Evolutionary conservation across 2,888 invertebrate genomes (phyloP).

Genomic region (Coelopa pilipes): DNA sequence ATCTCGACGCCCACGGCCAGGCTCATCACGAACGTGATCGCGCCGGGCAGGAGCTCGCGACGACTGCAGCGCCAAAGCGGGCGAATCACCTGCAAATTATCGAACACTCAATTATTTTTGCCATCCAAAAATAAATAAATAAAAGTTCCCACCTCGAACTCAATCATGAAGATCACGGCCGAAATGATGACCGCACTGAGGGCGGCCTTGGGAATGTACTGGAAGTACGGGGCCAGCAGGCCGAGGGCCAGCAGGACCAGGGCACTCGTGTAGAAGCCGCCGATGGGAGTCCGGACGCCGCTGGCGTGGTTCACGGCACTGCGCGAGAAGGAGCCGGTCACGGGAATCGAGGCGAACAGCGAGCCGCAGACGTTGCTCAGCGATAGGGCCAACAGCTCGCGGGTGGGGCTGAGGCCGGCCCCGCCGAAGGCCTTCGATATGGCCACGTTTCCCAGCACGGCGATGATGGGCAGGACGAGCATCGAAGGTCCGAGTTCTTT

Average conservation of each 20-base stretch:
- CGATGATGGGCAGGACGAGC: slow-evolving; percentile 87
- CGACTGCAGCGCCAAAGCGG: slow-evolving; percentile 87
- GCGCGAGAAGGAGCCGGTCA: slow-evolving; percentile 88
- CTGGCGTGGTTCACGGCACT: slow-evolving; percentile 96
- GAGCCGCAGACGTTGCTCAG: slow-evolving; percentile 87
- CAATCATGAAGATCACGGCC: slow-evolving; percentile 95
- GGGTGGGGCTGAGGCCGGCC: slow-evolving; percentile 86
- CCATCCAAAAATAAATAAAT: too few species aligned
- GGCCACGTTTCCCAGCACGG: slow-evolving; percentile 92
- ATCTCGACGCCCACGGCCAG: slow-evolving; percentile 85
- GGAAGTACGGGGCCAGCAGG: slow-evolving; percentile 88
- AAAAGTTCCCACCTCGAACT: slow-evolving; percentile 77
- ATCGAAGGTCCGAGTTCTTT: slow-evolving; percentile 86
- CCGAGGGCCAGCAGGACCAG: slow-evolving; percentile 86
- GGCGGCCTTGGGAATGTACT: slow-evolving; percentile 88
- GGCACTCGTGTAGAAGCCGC: slow-evolving; percentile 84
- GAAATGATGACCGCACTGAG: slow-evolving; percentile 93
- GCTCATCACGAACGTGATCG: slow-evolving; percentile 86
- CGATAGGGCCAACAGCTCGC: slow-evolving; percentile 88
- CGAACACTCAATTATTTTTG: not conserved
- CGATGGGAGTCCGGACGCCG: slow-evolving; percentile 89
- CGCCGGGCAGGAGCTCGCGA: slow-evolving; percentile 81
- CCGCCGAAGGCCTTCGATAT: slow-evolving; percentile 95
- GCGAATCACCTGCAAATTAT: slow-evolving; percentile 74
- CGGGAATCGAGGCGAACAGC: slow-evolving; percentile 90